Evolutionary conservation across 2,888 invertebrate genomes (phyloP).

Genomic region (Aphidius colemani): DNA sequence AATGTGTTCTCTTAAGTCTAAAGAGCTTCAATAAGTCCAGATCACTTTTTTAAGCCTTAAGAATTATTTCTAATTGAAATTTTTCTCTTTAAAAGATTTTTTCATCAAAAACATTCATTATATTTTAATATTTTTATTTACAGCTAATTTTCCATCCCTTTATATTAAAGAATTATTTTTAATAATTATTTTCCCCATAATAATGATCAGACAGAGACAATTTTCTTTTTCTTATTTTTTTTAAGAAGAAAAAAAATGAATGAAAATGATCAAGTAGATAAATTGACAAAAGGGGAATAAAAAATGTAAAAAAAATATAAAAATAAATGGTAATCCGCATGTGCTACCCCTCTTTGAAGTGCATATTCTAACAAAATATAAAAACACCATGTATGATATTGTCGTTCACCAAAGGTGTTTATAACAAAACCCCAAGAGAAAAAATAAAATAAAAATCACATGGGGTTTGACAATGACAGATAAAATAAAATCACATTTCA

Average conservation of each 20-base stretch:
- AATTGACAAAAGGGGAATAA: constrained; percentile 7
- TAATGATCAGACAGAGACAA: constrained; percentile 21
- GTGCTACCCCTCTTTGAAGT: constrained; percentile 34
- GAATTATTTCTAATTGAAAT: constrained; percentile 59
- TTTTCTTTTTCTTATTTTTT: constrained; percentile 19
- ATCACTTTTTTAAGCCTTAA: constrained; percentile 34
- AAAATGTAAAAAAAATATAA: constrained; percentile 17
- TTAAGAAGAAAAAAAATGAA: background rate
- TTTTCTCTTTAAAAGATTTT: constrained; percentile 34
- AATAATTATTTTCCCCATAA: constrained; percentile 6
- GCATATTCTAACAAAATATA: constrained; percentile 24
- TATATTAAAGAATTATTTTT: background rate
- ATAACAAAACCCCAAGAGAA: constrained; percentile 10
- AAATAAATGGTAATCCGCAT: constrained; percentile 37
- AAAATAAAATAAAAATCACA: constrained; percentile 13
- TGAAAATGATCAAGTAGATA: background rate
- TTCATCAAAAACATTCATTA: constrained; percentile 39
- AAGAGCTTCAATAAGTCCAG: constrained; percentile 25
- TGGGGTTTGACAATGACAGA: constrained; percentile 5
- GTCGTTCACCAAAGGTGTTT: constrained; percentile 14
- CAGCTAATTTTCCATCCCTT: background rate
- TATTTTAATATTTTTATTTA: too few species aligned
- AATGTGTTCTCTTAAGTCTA: constrained; percentile 7
- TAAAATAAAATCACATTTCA: background rate
- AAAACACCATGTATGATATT: constrained; percentile 27